These are phyloP conservation scores for Odobenus rosmarus DNA, from an alignment of 2,113 vertebrate species.

Conservation along the genomic window DNA sequence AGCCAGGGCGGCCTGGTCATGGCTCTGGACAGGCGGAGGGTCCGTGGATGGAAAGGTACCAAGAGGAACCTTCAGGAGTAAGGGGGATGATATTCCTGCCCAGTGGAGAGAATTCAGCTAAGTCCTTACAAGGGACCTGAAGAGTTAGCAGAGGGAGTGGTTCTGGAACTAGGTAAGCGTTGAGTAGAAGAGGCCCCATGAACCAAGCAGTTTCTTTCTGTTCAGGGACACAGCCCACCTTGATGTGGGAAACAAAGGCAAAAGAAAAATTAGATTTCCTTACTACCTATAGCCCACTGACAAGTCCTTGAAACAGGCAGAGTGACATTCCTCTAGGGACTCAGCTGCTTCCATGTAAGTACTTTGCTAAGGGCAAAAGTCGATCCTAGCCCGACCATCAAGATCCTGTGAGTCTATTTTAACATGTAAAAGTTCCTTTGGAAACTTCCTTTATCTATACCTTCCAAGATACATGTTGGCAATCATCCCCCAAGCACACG, in stretches of 20 bases:
- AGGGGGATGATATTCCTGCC: not conserved
- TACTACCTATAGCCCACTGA: not conserved
- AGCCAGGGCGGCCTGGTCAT: not conserved
- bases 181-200: not conserved
- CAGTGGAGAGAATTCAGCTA: not conserved
- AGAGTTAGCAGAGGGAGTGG: not conserved
- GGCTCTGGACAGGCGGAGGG: not conserved
- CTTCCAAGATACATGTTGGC: not conserved
- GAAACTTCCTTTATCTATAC: not conserved
- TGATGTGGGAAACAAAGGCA: not conserved
- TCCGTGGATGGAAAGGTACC: not conserved
- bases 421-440: not conserved
- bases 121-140: not conserved
- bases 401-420: not conserved
- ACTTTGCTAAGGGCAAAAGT: not conserved
- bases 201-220: not conserved
- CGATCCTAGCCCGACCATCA: not conserved
- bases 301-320: not conserved
- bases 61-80: not conserved
- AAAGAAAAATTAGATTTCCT: not conserved
- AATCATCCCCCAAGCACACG: not conserved
- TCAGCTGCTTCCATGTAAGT: not conserved
- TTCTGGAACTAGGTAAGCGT: not conserved
- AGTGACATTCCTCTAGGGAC: not conserved
- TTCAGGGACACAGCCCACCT: not conserved